Percentiles rank a stretch among this genome's conserved stretches.
Evolutionary conservation across 2,113 vertebrate genomes (phyloP).

Genomic region (Ageneiosus marmoratus): DNA sequence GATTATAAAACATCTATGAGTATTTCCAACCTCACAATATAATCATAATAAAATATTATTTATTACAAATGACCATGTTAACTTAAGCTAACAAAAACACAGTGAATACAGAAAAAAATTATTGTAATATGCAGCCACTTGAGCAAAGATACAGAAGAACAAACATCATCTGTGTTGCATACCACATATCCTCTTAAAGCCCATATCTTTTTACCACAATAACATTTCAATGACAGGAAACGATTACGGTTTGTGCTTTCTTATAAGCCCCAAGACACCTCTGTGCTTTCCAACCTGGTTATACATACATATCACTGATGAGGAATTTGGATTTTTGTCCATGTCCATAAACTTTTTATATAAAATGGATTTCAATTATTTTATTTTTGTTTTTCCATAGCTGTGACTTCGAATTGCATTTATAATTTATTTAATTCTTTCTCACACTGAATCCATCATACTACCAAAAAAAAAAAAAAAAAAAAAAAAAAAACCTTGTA

Average conservation of each 20-base stretch:
- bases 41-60: conserved; percentile 62
- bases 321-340: not conserved
- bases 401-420: not conserved
- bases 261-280: conserved; percentile 2
- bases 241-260: conserved; percentile 18
- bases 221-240: conserved; percentile 32
- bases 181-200: conserved; percentile 33
- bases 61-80: conserved; percentile 62
- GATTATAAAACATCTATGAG: conserved; percentile 61
- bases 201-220: conserved; percentile 25
- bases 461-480: too few species aligned
- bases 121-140: conserved; percentile 46
- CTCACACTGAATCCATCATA: not conserved
- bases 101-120: conserved; percentile 53
- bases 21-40: conserved; percentile 54
- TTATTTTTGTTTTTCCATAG: not conserved
- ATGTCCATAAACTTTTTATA: conserved; percentile 10
- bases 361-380: conserved; percentile 4
- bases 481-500: not conserved
- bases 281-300: conserved; percentile 1
- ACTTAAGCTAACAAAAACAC: conserved; percentile 55
- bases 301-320: not conserved
- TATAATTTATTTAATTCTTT: not conserved
- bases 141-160: conserved; percentile 46
- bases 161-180: conserved; percentile 35